Conservation (phyloP, 2,888 invertebrate genomes). For the Drosophila anomalata region DNA sequence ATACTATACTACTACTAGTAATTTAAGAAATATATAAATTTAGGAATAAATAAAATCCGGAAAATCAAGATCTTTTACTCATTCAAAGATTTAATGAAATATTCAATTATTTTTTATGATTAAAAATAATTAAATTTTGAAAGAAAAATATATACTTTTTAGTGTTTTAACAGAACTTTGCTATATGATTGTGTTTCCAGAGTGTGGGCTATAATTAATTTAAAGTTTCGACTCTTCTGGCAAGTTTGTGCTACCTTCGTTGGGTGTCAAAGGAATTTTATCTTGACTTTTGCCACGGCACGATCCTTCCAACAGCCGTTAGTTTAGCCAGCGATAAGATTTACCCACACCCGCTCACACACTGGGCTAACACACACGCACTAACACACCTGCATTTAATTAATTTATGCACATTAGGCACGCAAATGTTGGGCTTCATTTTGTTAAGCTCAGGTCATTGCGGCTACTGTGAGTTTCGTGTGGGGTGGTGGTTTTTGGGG, state of each 20-base stretch:
- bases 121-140: too few relatives aligned
- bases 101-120: neutral
- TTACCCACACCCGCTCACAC: constrained; percentile 16
- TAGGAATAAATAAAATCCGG: neutral
- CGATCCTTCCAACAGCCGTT: constrained; percentile 66
- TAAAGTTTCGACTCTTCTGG: constrained; percentile 60
- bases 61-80: too few relatives aligned
- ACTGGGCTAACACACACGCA: constrained; percentile 2
- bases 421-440: constrained; percentile 56
- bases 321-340: constrained; percentile 67
- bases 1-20: too few relatives aligned
- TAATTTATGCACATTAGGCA: constrained; percentile 75
- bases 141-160: neutral
- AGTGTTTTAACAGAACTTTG: neutral
- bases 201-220: constrained; percentile 65
- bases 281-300: constrained; percentile 50
- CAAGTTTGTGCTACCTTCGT: constrained; percentile 52
- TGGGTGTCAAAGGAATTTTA: constrained; percentile 50
- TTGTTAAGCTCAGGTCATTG: constrained; percentile 42
- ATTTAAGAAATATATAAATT: too few relatives aligned
- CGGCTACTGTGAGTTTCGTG: constrained; percentile 23
- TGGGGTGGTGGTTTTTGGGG: constrained; percentile 43
- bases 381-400: constrained; percentile 41
- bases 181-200: neutral
- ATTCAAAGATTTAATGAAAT: too few relatives aligned